Percentiles rank a stretch among this genome's conserved stretches.
Conservation (phyloP, 2,113 vertebrate species). For the Upupa epops region DNA sequence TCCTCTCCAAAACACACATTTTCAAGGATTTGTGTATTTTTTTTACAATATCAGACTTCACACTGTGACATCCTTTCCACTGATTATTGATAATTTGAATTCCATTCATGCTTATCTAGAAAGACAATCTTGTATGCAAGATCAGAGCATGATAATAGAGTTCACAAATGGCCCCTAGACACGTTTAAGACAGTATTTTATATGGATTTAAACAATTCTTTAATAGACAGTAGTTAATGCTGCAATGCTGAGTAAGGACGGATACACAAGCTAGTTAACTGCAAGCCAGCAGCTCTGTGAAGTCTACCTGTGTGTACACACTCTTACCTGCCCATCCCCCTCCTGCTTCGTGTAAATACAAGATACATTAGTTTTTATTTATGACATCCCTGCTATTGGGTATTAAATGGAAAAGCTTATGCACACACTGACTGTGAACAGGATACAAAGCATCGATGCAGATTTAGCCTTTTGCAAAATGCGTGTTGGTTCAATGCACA, state of each 20-base stretch:
- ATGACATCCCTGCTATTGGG: not conserved
- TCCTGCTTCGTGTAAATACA: not conserved
- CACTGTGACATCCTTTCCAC: constrained; percentile 33
- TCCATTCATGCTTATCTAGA: constrained; percentile 6
- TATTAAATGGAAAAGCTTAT: not conserved
- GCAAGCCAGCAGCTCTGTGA: not conserved
- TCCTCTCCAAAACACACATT: constrained; percentile 38
- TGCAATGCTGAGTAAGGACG: not conserved
- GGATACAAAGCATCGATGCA: not conserved
- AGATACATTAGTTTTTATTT: not conserved
- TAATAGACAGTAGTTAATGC: not conserved
- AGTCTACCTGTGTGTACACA: not conserved
- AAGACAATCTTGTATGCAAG: not conserved
- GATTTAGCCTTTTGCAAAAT: not conserved
- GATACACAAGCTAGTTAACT: not conserved
- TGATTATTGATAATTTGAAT: constrained; percentile 31
- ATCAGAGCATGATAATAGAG: not conserved
- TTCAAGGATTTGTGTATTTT: constrained; percentile 23
- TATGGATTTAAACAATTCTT: not conserved
- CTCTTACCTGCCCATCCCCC: not conserved
- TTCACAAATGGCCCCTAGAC: not conserved
- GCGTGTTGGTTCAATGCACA: too few species aligned
- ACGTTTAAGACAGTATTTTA: not conserved
- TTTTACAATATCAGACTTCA: not conserved
- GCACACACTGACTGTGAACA: not conserved